Percentiles rank a stretch among this genome's conserved stretches.
phyloP scores from a whole-genome alignment of 2,888 invertebrate genomes.

The Nomada fucata region DNA sequence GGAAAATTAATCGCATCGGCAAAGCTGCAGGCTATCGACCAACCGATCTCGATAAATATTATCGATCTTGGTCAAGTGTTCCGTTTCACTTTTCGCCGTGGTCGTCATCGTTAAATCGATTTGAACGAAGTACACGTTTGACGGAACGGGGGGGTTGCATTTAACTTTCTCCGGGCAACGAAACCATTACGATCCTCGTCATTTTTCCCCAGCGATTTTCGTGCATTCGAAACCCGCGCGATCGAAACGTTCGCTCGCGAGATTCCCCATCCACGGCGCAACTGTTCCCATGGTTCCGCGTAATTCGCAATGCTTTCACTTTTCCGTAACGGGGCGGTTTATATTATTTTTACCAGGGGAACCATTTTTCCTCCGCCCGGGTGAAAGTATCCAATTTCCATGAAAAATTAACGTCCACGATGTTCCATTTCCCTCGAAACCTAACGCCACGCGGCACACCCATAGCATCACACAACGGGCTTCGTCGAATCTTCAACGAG shows the following conservation, averaged over 20 bases:
- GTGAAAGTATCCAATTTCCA: slow-evolving; percentile 57
- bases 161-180: no score
- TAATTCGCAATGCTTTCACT: slow-evolving; percentile 50
- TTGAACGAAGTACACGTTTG: no score
- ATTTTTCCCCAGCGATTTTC: background rate
- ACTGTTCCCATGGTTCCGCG: background rate
- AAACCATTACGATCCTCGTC: background rate
- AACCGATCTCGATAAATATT: no score
- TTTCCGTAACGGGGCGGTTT: slow-evolving; percentile 46
- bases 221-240: background rate
- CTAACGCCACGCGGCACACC: background rate
- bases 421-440: background rate
- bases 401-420: slow-evolving; percentile 8
- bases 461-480: no score
- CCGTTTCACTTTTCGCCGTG: no score
- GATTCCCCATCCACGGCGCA: slow-evolving; percentile 7
- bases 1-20: no score
- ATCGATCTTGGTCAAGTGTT: no score
- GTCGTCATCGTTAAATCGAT: no score
- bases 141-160: no score
- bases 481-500: no score
- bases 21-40: no score
- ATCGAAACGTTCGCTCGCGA: background rate
- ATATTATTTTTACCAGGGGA: slow-evolving; percentile 30
- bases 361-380: slow-evolving; percentile 13